phyloP scores from a whole-genome alignment of 2,797 vertebrate species.

The Cynodonichthys magdalenae region DNA sequence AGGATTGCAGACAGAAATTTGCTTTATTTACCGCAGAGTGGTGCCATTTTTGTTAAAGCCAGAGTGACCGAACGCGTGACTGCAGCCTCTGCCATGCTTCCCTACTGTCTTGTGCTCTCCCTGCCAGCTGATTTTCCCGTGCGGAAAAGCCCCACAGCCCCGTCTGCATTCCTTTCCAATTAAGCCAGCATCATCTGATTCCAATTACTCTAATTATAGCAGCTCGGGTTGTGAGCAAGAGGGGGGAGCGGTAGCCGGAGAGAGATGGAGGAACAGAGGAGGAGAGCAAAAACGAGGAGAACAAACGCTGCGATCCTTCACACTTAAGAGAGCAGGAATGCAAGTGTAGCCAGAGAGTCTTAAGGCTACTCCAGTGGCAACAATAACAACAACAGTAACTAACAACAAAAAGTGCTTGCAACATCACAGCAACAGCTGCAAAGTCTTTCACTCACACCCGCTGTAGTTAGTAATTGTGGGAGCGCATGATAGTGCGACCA shows the following conservation, averaged over 20 bases:
- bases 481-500: constrained; percentile 37
- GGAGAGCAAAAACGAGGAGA: constrained; percentile 17
- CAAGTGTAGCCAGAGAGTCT: constrained; percentile 40
- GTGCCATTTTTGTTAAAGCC: constrained; percentile 49
- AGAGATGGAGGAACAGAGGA: constrained; percentile 16
- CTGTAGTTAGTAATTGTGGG: constrained; percentile 25
- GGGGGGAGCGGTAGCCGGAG: constrained; percentile 22
- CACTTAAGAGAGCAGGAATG: constrained; percentile 52
- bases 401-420: constrained; percentile 55
- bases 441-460: constrained; percentile 24
- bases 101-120: constrained; percentile 50
- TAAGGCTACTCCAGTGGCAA: constrained; percentile 52
- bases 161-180: constrained; percentile 83
- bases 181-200: constrained; percentile 80
- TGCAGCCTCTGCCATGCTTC: constrained; percentile 40
- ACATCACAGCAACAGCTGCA: constrained; percentile 56
- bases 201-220: constrained; percentile 85
- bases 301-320: constrained; percentile 46
- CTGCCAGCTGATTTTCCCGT: constrained; percentile 68
- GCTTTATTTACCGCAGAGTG: constrained; percentile 44
- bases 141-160: constrained; percentile 71
- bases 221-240: constrained; percentile 55
- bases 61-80: constrained; percentile 53
- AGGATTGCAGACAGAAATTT: constrained; percentile 28
- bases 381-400: constrained; percentile 61